A percentile compares a stretch with the other conserved stretches of the same genome.
These are phyloP conservation scores for Sialia sialis DNA, from an alignment of 2,113 vertebrate genomes.

Conservation along the genomic window DNA sequence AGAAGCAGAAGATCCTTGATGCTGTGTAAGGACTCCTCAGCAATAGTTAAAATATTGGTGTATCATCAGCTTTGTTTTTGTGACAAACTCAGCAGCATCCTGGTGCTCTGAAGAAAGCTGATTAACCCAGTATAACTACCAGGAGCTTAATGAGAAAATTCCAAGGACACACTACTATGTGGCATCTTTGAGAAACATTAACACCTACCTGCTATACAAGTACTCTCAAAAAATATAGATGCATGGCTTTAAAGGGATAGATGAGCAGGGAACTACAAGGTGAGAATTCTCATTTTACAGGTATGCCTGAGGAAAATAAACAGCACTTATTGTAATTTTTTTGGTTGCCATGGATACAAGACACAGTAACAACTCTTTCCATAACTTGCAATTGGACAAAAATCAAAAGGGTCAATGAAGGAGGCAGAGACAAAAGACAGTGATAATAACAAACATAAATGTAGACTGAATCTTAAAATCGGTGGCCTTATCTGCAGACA, in stretches of 20 bases:
- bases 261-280: neutral
- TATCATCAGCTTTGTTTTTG: neutral
- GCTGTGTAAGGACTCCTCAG: neutral
- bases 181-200: neutral
- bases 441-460: neutral
- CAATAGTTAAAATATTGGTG: neutral
- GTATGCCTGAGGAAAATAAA: neutral
- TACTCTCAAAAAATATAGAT: neutral
- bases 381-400: neutral
- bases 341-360: neutral
- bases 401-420: neutral
- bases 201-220: neutral
- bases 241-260: neutral
- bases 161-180: neutral
- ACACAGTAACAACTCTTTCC: neutral
- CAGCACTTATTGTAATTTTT: rapidly evolving
- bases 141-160: neutral
- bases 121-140: neutral
- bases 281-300: neutral
- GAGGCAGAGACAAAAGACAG: neutral
- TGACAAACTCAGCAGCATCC: neutral
- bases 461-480: neutral
- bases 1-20: neutral
- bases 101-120: neutral
- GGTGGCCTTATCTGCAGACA: neutral